A percentile compares a stretch with the other conserved stretches of the same genome.
These are phyloP conservation scores for Porites divaricata DNA, from an alignment of 92 coral and sea anemone genomes.

Conservation along the genomic window DNA sequence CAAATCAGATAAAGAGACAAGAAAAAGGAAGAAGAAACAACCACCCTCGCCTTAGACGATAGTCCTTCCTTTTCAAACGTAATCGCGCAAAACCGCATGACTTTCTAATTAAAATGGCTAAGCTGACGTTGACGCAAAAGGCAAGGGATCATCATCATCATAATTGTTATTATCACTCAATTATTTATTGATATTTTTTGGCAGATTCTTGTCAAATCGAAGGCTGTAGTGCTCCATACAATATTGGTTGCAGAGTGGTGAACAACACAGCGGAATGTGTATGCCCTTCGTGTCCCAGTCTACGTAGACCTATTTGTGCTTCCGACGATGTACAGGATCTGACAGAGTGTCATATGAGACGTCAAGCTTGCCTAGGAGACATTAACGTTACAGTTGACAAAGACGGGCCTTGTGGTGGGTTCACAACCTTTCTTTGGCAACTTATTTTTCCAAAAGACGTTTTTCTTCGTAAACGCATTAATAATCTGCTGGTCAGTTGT, in stretches of 20 bases:
- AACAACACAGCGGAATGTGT: conserved; percentile 54
- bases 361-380: conserved; percentile 50
- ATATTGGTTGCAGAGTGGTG: conserved; percentile 47
- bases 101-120: no score
- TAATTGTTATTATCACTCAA: no score
- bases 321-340: conserved; percentile 60
- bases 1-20: no score
- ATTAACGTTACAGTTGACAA: conserved; percentile 29
- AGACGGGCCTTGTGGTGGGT: conserved; percentile 66
- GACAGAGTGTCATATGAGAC: conserved; percentile 59
- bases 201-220: conserved; percentile 70
- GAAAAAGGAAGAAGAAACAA: no score
- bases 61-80: no score
- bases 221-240: conserved; percentile 65
- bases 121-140: no score
- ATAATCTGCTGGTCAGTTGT: neutral
- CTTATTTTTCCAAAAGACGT: no score
- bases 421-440: neutral
- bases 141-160: no score
- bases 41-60: no score
- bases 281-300: conserved; percentile 60
- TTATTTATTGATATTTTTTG: neutral
- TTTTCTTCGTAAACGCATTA: neutral
- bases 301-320: conserved; percentile 61
- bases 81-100: no score